These are phyloP conservation scores for Morone saxatilis DNA, from an alignment of 2,113 vertebrate genomes.

Conservation along the genomic window DNA sequence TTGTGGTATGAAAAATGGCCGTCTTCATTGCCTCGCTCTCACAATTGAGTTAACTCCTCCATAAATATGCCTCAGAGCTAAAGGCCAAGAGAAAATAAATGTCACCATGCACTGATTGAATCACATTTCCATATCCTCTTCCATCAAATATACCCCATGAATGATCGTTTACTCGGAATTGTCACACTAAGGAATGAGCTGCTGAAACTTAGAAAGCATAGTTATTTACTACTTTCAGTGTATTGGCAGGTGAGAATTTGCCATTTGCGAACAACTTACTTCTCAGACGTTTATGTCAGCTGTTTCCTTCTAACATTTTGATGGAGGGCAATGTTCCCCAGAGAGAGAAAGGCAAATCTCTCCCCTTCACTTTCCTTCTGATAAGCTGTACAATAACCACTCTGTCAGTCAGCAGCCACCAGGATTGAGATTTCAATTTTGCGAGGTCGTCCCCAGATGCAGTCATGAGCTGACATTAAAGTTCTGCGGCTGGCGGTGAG, in stretches of 20 bases:
- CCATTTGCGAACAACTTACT: conserved; percentile 18
- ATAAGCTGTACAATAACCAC: conserved; percentile 61
- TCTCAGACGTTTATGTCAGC: conserved; percentile 46
- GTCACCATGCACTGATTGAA: conserved; percentile 43
- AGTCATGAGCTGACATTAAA: conserved; percentile 61
- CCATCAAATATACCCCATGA: conserved; percentile 26
- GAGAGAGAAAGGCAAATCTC: conserved; percentile 16
- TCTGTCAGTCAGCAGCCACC: conserved; percentile 42
- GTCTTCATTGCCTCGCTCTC: conserved; percentile 52
- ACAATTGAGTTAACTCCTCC: conserved; percentile 66
- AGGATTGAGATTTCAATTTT: conserved; percentile 66
- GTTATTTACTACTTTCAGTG: neutral
- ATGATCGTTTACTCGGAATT: conserved; percentile 31
- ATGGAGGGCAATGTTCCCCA: conserved; percentile 29
- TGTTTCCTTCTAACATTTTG: conserved; percentile 39
- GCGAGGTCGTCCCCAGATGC: conserved; percentile 43
- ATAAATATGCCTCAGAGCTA: conserved; percentile 66
- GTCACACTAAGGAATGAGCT: neutral
- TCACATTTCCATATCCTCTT: conserved; percentile 59
- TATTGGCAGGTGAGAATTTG: conserved; percentile 15
- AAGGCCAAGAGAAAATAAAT: conserved; percentile 72
- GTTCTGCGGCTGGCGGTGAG: conserved; percentile 39
- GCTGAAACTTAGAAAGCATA: neutral
- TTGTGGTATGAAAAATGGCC: conserved; percentile 70
- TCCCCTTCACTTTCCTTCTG: conserved; percentile 32